A percentile compares a stretch with the other conserved stretches of the same genome.
phyloP scores from a whole-genome alignment of 1,140 invertebrate species.

The Camponotus floridanus region DNA sequence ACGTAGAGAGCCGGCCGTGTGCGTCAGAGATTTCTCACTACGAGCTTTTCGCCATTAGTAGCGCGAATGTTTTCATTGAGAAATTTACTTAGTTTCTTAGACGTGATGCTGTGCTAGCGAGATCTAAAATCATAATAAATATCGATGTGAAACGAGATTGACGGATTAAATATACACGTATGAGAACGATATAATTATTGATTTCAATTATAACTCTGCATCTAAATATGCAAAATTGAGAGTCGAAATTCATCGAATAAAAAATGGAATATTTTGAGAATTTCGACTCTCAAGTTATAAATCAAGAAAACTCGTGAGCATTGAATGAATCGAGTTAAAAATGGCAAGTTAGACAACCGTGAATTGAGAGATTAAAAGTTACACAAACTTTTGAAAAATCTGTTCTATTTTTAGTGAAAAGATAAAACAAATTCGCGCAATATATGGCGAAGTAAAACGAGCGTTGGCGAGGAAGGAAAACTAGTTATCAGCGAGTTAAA shows the following conservation, averaged over 20 bases:
- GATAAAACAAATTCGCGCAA: background rate
- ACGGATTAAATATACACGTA: background rate
- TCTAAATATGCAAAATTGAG: background rate
- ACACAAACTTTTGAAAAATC: slow-evolving; percentile 16
- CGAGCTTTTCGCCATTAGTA: slow-evolving; percentile 32
- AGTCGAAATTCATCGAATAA: background rate
- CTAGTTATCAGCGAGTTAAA: background rate
- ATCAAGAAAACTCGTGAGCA: background rate
- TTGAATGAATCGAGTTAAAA: background rate
- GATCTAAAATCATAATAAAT: background rate
- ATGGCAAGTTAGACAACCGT: background rate
- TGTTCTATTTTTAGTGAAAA: background rate
- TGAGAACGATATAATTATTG: background rate
- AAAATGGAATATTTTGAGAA: background rate
- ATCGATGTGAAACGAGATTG: background rate
- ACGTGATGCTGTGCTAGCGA: background rate
- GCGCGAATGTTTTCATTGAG: background rate
- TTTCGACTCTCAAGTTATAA: background rate
- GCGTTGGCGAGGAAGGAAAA: background rate
- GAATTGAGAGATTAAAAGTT: slow-evolving; percentile 18
- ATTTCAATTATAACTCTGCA: background rate
- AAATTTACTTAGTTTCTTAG: background rate
- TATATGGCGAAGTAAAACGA: slow-evolving; percentile 15
- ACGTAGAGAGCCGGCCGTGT: slow-evolving; percentile 40
- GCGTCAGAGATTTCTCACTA: slow-evolving; percentile 9